Conservation (phyloP, 2,113 vertebrate species). For the Myiopsitta monachus region DNA sequence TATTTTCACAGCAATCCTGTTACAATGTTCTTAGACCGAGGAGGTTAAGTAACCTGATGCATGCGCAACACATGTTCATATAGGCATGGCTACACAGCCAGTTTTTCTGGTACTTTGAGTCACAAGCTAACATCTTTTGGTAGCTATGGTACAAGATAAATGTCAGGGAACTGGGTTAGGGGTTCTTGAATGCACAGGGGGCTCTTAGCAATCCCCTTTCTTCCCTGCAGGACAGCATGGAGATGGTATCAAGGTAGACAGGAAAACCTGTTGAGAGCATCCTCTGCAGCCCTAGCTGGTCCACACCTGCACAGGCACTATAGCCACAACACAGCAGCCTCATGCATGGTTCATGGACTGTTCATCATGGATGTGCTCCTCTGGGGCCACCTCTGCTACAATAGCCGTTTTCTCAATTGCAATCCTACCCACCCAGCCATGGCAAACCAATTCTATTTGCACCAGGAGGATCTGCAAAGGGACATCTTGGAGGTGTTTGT, state of each 20-base stretch:
- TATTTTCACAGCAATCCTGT: not conserved
- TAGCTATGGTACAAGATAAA: not conserved
- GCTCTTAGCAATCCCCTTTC: not conserved
- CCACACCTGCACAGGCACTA: not conserved
- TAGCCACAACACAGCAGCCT: not conserved
- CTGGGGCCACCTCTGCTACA: not conserved
- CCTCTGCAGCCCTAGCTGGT: not conserved
- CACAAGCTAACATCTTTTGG: not conserved
- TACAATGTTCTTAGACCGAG: not conserved
- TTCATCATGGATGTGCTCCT: accelerated
- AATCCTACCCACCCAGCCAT: accelerated
- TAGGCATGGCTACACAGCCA: not conserved
- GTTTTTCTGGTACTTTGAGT: not conserved
- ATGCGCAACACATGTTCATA: accelerated
- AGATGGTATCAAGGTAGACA: not conserved
- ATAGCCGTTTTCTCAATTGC: not conserved
- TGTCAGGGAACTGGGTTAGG: not conserved
- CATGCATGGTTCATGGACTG: accelerated
- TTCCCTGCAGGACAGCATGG: not conserved
- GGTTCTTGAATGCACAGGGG: not conserved
- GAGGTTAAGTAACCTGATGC: not conserved
- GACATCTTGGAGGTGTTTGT: not conserved
- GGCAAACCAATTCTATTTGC: not conserved
- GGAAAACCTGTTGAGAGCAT: accelerated
- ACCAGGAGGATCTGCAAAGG: not conserved